Evolutionary conservation across 2,888 invertebrate genomes (phyloP).

Genomic region (Baronia brevicornis): DNA sequence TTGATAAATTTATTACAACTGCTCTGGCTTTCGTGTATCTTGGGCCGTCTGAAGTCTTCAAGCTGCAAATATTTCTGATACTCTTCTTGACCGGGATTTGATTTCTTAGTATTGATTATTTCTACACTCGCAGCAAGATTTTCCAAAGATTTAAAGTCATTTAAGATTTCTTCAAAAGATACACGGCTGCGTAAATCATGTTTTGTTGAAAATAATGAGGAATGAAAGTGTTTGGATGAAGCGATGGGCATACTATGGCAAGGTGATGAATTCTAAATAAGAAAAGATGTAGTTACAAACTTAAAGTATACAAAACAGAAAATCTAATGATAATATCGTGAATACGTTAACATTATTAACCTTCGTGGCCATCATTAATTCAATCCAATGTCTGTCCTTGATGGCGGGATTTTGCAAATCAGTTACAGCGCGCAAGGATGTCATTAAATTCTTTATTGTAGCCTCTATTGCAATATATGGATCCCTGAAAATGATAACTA

Average conservation of each 20-base stretch:
- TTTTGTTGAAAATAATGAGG: conserved; percentile 26
- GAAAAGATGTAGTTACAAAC: conserved; percentile 24
- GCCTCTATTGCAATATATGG: conserved; percentile 87
- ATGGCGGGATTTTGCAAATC: conserved; percentile 97
- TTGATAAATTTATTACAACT: conserved; percentile 32
- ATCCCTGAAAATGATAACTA: conserved; percentile 69
- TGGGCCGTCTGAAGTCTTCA: conserved; percentile 49
- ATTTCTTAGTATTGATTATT: conserved; percentile 12
- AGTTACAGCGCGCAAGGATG: conserved; percentile 92
- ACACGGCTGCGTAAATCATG: conserved; percentile 22
- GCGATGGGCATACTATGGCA: conserved; percentile 40
- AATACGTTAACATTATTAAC: conserved; percentile 58
- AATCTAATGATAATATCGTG: neutral
- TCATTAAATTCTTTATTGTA: conserved; percentile 93
- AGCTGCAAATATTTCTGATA: conserved; percentile 34
- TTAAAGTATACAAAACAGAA: conserved; percentile 2
- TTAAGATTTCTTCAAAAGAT: conserved; percentile 41
- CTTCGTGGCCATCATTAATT: conserved; percentile 94
- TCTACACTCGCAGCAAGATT: conserved; percentile 13
- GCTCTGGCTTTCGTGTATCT: conserved; percentile 33
- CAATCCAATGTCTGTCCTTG: conserved; percentile 94
- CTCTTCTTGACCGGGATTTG: conserved; percentile 16
- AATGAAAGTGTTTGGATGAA: conserved; percentile 31
- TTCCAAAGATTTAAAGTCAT: conserved; percentile 38
- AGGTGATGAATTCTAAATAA: conserved; percentile 48